These are phyloP conservation scores for Gallinago undulata DNA, from an alignment of 2,113 vertebrate genomes.

Conservation along the genomic window DNA sequence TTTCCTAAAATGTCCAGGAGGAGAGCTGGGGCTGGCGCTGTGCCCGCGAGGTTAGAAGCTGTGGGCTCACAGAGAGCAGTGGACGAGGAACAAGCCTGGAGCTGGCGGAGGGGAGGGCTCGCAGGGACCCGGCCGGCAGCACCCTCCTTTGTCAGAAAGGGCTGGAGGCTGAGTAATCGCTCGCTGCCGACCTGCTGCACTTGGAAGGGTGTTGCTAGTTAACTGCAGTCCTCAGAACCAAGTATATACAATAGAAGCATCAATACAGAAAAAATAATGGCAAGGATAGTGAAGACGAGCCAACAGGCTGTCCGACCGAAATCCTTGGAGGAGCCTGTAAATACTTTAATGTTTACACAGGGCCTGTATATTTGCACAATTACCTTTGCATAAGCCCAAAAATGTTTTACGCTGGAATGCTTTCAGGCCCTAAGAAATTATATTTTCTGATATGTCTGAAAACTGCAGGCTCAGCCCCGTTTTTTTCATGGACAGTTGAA, in stretches of 20 bases:
- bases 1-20: not conserved
- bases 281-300: not conserved
- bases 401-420: conserved; percentile 3
- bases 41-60: not conserved
- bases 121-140: accelerated
- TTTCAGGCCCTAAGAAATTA: not conserved
- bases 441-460: not conserved
- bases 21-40: not conserved
- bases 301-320: not conserved
- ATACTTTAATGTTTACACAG: conserved; percentile 28
- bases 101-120: not conserved
- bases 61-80: not conserved
- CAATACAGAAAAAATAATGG: not conserved
- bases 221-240: not conserved
- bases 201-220: not conserved
- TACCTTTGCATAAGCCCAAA: conserved; percentile 8
- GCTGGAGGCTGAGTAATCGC: not conserved
- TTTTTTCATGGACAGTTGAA: not conserved
- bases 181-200: not conserved
- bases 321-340: conserved; percentile 5
- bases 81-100: not conserved
- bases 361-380: conserved; percentile 22
- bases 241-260: not conserved
- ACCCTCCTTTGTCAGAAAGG: not conserved
- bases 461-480: not conserved